Percentiles rank a stretch among this genome's conserved stretches.
These are phyloP conservation scores for Phyllopteryx taeniolatus DNA, from an alignment of 2,113 vertebrate species.

Conservation along the genomic window DNA sequence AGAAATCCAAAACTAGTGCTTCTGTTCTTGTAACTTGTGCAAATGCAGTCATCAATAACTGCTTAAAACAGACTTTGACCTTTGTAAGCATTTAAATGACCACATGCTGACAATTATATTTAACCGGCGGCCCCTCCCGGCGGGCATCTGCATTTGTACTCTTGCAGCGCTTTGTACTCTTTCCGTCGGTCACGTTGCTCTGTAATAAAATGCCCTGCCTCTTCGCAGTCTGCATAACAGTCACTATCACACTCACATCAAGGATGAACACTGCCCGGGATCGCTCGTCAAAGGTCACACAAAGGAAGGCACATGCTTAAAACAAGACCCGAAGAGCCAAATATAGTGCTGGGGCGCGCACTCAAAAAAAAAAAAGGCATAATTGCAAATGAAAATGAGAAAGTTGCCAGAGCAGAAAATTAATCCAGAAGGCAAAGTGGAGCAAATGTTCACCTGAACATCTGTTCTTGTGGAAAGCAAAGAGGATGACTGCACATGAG, in stretches of 20 bases:
- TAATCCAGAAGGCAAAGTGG: constrained; percentile 10
- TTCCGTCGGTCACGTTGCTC: constrained; percentile 4
- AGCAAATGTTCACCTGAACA: constrained; percentile 40
- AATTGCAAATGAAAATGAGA: constrained; percentile 39
- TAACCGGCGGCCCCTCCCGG: constrained; percentile 3
- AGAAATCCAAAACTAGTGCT: background rate
- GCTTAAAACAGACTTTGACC: background rate
- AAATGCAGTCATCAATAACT: constrained; percentile 13
- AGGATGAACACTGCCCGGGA: constrained; percentile 35
- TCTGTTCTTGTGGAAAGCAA: constrained; percentile 21
- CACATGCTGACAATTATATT: constrained; percentile 31
- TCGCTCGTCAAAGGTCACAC: constrained; percentile 47
- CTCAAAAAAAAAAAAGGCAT: background rate
- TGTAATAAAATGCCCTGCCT: constrained; percentile 29
- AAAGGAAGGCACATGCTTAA: constrained; percentile 21
- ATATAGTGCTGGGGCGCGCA: background rate
- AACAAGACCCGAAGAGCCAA: constrained; percentile 1
- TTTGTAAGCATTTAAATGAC: constrained; percentile 29
- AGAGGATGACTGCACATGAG: constrained; percentile 27
- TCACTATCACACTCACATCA: constrained; percentile 46
- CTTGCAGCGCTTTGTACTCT: background rate
- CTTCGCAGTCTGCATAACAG: constrained; percentile 35
- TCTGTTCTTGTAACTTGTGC: background rate
- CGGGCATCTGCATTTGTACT: constrained; percentile 13
- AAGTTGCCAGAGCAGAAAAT: constrained; percentile 29